Conservation (phyloP, 37 sponge, comb jelly and placozoan species). For the Aphrocallistes beatrix region DNA sequence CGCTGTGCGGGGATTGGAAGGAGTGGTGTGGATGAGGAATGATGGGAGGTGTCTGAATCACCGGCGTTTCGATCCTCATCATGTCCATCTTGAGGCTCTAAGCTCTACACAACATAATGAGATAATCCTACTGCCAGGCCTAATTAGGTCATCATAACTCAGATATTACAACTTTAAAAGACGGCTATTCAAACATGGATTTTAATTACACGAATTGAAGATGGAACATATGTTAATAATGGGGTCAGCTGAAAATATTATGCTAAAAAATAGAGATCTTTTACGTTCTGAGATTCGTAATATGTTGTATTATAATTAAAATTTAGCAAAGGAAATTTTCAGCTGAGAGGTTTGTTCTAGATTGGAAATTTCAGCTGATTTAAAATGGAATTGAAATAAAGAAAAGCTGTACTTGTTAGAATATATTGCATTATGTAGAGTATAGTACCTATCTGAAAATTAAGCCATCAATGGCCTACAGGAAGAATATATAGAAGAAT, state of each 20-base stretch:
- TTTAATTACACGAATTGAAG: too few relatives aligned
- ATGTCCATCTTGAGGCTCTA: not conserved
- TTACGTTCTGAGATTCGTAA: not conserved
- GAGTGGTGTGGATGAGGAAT: not conserved
- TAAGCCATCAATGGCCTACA: constrained; percentile 5
- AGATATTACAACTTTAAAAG: too few relatives aligned
- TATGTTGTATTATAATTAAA: not conserved
- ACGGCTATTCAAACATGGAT: too few relatives aligned
- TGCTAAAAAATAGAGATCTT: too few relatives aligned
- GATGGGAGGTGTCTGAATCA: not conserved
- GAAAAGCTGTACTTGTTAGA: too few relatives aligned
- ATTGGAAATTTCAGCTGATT: not conserved
- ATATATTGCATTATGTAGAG: constrained; percentile 18
- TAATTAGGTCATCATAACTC: too few relatives aligned
- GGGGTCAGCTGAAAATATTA: not conserved
- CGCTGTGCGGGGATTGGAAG: constrained; percentile 16
- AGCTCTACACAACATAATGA: not conserved
- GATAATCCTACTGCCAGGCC: too few relatives aligned
- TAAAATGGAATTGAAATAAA: not conserved
- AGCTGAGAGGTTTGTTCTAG: not conserved
- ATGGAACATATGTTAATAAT: too few relatives aligned
- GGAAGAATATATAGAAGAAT: not conserved
- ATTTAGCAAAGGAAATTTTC: not conserved
- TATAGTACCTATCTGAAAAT: not conserved
- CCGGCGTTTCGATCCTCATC: not conserved